Evolutionary conservation across 2,113 vertebrate species (phyloP).

Genomic region (Forbesichthys agassizii): DNA sequence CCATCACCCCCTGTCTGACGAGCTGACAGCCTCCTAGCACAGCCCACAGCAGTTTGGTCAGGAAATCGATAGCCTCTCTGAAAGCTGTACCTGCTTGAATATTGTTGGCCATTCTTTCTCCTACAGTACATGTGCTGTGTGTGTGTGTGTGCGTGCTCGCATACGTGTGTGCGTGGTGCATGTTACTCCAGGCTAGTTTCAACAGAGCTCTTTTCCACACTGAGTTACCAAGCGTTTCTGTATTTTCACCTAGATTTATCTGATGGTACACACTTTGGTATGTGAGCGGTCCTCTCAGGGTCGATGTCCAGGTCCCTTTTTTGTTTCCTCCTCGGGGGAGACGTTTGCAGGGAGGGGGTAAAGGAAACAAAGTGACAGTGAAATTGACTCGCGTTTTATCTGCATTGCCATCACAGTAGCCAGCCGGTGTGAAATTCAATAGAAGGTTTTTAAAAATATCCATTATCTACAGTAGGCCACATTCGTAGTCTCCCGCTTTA

Average conservation of each 20-base stretch:
- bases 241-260: conserved; percentile 47
- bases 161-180: neutral
- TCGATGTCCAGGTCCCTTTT: conserved; percentile 9
- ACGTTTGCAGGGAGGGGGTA: conserved; percentile 22
- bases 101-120: conserved; percentile 1
- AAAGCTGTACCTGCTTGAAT: conserved; percentile 24
- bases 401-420: conserved; percentile 52
- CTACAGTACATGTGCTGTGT: neutral
- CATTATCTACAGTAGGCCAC: conserved; percentile 44
- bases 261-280: conserved; percentile 44
- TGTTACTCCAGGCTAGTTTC: neutral
- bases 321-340: neutral
- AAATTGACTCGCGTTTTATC: conserved; percentile 54
- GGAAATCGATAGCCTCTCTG: conserved; percentile 31
- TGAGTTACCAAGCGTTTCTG: conserved; percentile 27
- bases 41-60: conserved; percentile 8
- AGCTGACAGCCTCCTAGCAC: conserved; percentile 23
- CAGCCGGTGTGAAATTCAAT: conserved; percentile 54
- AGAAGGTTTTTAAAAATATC: conserved; percentile 17
- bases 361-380: conserved; percentile 38
- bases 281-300: conserved; percentile 38
- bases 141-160: neutral
- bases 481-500: conserved; percentile 26
- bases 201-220: conserved; percentile 16
- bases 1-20: neutral